Conservation (phyloP, 2,888 invertebrate species). For the Orchesella flavescens region DNA sequence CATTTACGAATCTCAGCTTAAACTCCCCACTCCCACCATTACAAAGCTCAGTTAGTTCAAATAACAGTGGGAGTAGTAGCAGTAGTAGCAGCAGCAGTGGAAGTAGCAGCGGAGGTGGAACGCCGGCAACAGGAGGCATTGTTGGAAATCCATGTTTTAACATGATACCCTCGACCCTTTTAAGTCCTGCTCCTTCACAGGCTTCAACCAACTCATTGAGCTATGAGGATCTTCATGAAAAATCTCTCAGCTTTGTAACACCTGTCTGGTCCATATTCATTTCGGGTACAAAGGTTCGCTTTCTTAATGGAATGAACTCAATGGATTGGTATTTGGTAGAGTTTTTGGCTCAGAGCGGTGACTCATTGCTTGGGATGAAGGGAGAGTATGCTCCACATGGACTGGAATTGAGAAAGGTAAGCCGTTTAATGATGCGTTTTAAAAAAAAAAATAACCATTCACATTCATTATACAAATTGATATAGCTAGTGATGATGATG, state of each 20-base stretch:
- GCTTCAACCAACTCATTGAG: conserved; percentile 73
- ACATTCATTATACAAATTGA: too few relatives aligned
- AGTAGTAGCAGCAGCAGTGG: conserved; percentile 59
- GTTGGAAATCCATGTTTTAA: conserved; percentile 67
- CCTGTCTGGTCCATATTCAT: conserved; percentile 75
- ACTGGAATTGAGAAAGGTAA: conserved; percentile 72
- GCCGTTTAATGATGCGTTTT: not conserved
- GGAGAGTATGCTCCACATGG: conserved; percentile 73
- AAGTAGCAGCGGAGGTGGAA: conserved; percentile 36
- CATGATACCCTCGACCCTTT: conserved; percentile 72
- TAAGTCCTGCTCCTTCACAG: conserved; percentile 73
- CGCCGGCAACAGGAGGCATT: conserved; percentile 48
- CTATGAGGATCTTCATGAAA: conserved; percentile 72
- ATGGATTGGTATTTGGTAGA: conserved; percentile 71
- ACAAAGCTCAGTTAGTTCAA: conserved; percentile 47
- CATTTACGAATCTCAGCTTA: conserved; percentile 69
- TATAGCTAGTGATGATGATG: not conserved
- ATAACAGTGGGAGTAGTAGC: conserved; percentile 47
- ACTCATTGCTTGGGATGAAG: conserved; percentile 62
- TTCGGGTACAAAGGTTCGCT: conserved; percentile 72
- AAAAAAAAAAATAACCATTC: not conserved
- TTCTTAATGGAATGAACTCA: conserved; percentile 68
- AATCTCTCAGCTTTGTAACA: conserved; percentile 73
- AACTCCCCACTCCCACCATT: conserved; percentile 61
- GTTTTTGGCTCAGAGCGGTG: conserved; percentile 67